phyloP scores from a whole-genome alignment of 2,797 vertebrate species.

The Gymnothorax javanicus region DNA sequence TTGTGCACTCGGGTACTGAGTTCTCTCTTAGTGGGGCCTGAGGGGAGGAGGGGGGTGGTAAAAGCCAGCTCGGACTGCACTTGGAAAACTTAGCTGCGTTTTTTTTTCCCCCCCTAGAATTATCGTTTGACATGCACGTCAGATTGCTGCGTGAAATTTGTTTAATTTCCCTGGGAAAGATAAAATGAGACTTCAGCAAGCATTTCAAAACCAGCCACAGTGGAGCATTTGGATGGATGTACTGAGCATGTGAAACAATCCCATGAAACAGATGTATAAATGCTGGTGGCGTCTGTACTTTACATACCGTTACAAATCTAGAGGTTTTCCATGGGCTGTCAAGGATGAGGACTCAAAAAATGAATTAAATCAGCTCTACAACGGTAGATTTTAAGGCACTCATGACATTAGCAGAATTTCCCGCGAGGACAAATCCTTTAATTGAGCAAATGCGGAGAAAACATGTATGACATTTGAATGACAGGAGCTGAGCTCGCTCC shows the following conservation, averaged over 20 bases:
- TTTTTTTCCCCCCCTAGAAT: not conserved
- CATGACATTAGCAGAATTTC: not conserved
- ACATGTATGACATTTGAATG: not conserved
- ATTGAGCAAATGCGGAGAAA: not conserved
- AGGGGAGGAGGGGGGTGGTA: not conserved
- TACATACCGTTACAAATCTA: not conserved
- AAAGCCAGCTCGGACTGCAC: not conserved
- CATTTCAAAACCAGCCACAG: not conserved
- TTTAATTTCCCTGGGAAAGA: not conserved
- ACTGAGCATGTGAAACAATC: not conserved
- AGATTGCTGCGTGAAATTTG: not conserved
- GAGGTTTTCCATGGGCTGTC: not conserved
- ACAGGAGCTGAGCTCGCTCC: not conserved
- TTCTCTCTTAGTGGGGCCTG: not conserved
- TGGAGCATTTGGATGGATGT: not conserved
- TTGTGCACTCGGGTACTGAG: constrained; percentile 9
- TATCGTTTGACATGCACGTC: not conserved
- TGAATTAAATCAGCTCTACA: not conserved
- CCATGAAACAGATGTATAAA: not conserved
- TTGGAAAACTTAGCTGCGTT: not conserved
- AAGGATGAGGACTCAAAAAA: not conserved
- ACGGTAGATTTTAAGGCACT: not conserved
- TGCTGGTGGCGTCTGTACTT: not conserved
- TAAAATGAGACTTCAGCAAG: not conserved
- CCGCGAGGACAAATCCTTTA: not conserved